A percentile compares a stretch with the other conserved stretches of the same genome.
Evolutionary conservation across 2,888 invertebrate genomes (phyloP).

Genomic region (Mesoligia furuncula): DNA sequence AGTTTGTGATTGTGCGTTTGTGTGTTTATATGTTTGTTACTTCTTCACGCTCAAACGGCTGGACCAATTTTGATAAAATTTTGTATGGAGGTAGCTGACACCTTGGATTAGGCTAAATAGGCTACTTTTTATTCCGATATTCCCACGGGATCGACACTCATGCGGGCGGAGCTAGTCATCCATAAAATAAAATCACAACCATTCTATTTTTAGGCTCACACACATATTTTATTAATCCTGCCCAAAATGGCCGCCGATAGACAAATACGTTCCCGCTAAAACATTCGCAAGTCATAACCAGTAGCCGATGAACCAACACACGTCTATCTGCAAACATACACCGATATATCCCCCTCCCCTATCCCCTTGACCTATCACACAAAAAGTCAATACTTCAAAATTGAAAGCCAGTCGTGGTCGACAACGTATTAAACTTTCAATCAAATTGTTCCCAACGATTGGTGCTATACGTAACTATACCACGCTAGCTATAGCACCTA

Average conservation of each 20-base stretch:
- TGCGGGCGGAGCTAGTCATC: too few relatives aligned
- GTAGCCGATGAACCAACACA: neutral
- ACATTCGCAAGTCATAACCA: conserved; percentile 33
- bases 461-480: conserved; percentile 4
- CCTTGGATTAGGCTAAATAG: too few relatives aligned
- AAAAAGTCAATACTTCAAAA: conserved; percentile 63
- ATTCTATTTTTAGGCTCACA: neutral
- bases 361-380: conserved; percentile 27
- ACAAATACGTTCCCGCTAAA: conserved; percentile 6
- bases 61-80: too few relatives aligned
- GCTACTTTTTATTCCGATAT: too few relatives aligned
- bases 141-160: too few relatives aligned
- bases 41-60: too few relatives aligned
- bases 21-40: too few relatives aligned
- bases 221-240: neutral
- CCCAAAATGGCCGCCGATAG: conserved; percentile 28
- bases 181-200: neutral
- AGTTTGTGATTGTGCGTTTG: too few relatives aligned
- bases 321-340: conserved; percentile 15
- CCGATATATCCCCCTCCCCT: conserved; percentile 5
- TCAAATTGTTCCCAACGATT: conserved; percentile 59
- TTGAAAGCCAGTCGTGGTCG: conserved; percentile 52
- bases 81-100: too few relatives aligned
- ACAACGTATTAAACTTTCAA: conserved; percentile 63
- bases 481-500: conserved; percentile 11